A percentile compares a stretch with the other conserved stretches of the same genome.
Conservation (phyloP, 2,888 invertebrate genomes). For the Pristionchus fissidentatus region DNA sequence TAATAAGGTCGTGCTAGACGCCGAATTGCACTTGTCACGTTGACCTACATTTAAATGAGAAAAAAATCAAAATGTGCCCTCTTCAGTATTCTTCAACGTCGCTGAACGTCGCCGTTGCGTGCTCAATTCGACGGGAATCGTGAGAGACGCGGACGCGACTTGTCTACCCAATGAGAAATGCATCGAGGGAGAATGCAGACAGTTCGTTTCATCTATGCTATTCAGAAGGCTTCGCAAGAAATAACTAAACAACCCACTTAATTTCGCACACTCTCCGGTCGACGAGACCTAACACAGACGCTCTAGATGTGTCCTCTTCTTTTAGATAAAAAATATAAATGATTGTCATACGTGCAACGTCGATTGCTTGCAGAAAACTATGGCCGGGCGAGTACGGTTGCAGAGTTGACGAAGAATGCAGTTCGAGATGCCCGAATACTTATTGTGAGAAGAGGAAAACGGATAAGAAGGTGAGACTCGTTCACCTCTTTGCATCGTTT, state of each 20-base stretch:
- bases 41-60: background rate
- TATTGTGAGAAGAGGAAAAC: conserved; percentile 67
- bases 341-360: background rate
- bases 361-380: conserved; percentile 65
- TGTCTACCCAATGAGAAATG: conserved; percentile 74
- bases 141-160: conserved; percentile 69
- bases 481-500: background rate
- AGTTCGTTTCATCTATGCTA: conserved; percentile 54
- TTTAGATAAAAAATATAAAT: background rate
- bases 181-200: conserved; percentile 70
- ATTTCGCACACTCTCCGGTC: no score
- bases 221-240: background rate
- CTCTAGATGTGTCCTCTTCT: no score
- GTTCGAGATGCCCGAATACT: conserved; percentile 68
- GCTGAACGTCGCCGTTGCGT: conserved; percentile 65
- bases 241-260: no score
- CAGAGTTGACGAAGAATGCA: conserved; percentile 67
- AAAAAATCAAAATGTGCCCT: background rate
- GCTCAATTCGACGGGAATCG: conserved; percentile 55
- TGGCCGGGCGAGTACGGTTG: conserved; percentile 75
- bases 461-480: conserved; percentile 46
- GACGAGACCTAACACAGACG: no score
- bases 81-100: conserved; percentile 73
- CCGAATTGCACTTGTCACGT: background rate
- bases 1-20: background rate